These are phyloP conservation scores for Mesocentrotus franciscanus DNA, from an alignment of 53 echinoderm and acorn worm genomes.

Conservation along the genomic window DNA sequence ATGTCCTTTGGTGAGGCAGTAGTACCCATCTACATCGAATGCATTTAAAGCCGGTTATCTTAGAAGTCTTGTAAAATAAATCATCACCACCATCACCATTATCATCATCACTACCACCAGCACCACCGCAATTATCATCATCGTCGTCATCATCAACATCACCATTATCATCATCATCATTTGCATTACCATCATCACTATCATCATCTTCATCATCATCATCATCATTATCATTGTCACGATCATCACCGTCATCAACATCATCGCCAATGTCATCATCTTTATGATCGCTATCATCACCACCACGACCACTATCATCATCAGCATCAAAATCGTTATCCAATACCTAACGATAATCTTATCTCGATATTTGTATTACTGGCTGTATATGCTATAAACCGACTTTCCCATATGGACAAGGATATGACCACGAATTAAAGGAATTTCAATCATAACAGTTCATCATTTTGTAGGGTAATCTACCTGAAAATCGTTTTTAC, in stretches of 20 bases:
- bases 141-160: background rate
- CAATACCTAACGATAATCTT: background rate
- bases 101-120: background rate
- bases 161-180: background rate
- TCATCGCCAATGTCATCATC: background rate
- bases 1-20: background rate
- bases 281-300: background rate
- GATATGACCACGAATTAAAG: background rate
- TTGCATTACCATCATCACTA: background rate
- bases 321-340: conserved; percentile 5
- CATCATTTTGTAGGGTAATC: conserved; percentile 2
- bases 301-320: background rate
- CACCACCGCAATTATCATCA: too few relatives aligned
- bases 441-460: background rate
- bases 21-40: background rate
- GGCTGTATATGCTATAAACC: background rate
- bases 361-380: background rate
- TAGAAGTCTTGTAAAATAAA: background rate
- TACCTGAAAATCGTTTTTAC: background rate
- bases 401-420: background rate
- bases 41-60: background rate
- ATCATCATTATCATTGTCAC: background rate
- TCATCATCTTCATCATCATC: background rate
- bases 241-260: background rate
- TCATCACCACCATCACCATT: background rate